These are phyloP conservation scores for Platygyra sinensis DNA, from an alignment of 64 coral and sea anemone genomes.

Conservation along the genomic window DNA sequence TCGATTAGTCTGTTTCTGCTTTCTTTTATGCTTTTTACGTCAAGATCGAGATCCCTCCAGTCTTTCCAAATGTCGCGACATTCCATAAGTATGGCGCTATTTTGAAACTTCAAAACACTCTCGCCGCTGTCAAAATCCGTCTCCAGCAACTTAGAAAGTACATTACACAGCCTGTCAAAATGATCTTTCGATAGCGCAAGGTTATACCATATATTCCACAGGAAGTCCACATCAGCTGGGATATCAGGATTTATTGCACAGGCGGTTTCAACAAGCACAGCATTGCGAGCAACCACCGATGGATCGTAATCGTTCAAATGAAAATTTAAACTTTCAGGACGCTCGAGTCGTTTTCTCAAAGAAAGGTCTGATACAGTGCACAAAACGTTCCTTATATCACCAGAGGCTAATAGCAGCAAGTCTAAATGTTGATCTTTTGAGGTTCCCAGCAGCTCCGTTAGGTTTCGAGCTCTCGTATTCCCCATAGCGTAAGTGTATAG, in stretches of 20 bases:
- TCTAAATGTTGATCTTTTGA: constrained; percentile 41
- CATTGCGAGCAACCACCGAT: constrained; percentile 56
- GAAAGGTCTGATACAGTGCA: constrained; percentile 58
- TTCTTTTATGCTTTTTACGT: constrained; percentile 25
- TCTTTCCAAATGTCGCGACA: constrained; percentile 56
- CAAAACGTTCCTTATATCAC: constrained; percentile 65
- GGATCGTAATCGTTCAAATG: constrained; percentile 75
- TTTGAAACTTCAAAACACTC: constrained; percentile 24
- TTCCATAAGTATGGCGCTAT: constrained; percentile 11
- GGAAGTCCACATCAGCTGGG: constrained; percentile 50
- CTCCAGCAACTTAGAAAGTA: constrained; percentile 1
- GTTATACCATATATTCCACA: constrained; percentile 79
- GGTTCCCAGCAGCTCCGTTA: constrained; percentile 48
- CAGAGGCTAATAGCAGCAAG: constrained; percentile 44
- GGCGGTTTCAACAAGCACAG: constrained; percentile 24
- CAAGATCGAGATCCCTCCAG: constrained; percentile 39
- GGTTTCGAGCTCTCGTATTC: constrained; percentile 42
- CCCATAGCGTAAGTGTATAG: constrained; percentile 48
- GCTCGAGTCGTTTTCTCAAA: constrained; percentile 8
- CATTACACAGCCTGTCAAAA: constrained; percentile 12
- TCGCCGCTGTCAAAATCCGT: background rate
- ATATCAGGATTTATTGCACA: constrained; percentile 40
- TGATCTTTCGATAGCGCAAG: constrained; percentile 37
- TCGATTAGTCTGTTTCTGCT: constrained; percentile 38
- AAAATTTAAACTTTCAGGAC: constrained; percentile 36